Evolutionary conservation across 2,113 vertebrate genomes (phyloP), one percentile per base, ranked within the genome.

Genomic region (Bufo bufo): DNA sequence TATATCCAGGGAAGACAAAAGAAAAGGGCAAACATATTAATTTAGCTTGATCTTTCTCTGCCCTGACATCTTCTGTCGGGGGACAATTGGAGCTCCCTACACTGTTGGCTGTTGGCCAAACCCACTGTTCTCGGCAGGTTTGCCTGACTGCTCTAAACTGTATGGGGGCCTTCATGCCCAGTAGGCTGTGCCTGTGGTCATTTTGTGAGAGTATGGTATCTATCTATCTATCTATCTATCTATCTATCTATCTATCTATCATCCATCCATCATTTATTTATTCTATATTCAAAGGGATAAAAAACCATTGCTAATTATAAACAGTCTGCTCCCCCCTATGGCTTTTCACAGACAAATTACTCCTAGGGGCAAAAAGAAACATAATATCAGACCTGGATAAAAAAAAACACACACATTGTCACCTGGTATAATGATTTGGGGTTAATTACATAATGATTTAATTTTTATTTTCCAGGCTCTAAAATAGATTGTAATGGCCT

Each of bases 401-500:
- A 63, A 47, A 75, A 61, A 81, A 63, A 47, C 50, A 54, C 50
- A 52, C 50, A 50, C 82, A 69, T 69, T 71, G 63, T 84, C 82
- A 71, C 63, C 63, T 84, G 65, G 49, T 20, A 84, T 71, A 49
- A 71, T 84, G 12, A 54, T 61, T 63, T 77, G 13, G 56, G 72
- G 45, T 61, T 85, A 85, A 77, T 85, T 61, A 63, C 56, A 77
- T 85, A 77, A 85, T 85, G 56, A 75, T 74, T 75, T 61, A 59
- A 43, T 85, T 85, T 85, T 85, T 77, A 77, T 77, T 85, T 85
- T 13, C 82, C 43, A 77, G 72, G 33, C 72, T 59, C 54, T n/a
- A 77, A 85, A 85, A 85, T 77, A 77, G 56, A 63, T 77, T 77
- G 54, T 77, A 77, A 85, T 85, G 84, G 19, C 45, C 12, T 75